Conservation (phyloP, 1,140 invertebrate species). For the Nephila pilipes region DNA sequence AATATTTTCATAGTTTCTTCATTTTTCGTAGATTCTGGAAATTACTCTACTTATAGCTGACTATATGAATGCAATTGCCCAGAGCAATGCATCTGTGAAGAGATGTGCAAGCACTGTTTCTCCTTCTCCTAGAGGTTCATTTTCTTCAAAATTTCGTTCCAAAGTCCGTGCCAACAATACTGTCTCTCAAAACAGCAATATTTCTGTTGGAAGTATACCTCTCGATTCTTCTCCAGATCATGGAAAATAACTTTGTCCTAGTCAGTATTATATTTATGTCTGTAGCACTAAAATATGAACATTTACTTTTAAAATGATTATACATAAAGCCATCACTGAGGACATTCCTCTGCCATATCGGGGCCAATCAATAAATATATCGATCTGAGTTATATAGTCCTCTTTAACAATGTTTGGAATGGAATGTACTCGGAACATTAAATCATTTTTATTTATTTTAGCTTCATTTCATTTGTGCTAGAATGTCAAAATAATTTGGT, state of each 20-base stretch:
- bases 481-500: constrained; percentile 40
- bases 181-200: constrained; percentile 60
- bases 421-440: neutral
- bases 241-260: constrained; percentile 50
- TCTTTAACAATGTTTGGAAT: neutral
- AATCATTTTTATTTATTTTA: constrained; percentile 33
- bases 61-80: constrained; percentile 87
- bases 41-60: constrained; percentile 95
- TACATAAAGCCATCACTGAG: constrained; percentile 20
- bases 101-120: constrained; percentile 46
- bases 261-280: constrained; percentile 31
- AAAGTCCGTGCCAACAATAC: constrained; percentile 68
- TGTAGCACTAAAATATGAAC: neutral
- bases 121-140: constrained; percentile 47
- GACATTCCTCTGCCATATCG: constrained; percentile 32
- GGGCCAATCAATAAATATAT: constrained; percentile 50
- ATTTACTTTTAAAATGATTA: constrained; percentile 31
- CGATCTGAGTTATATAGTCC: neutral
- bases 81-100: constrained; percentile 18
- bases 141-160: constrained; percentile 62
- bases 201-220: constrained; percentile 42
- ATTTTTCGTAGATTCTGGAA: constrained; percentile 88
- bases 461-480: constrained; percentile 35
- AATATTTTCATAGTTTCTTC: neutral
- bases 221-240: constrained; percentile 60